These are phyloP conservation scores for Drosophila ochracea DNA, from an alignment of 2,888 invertebrate genomes.

Conservation along the genomic window DNA sequence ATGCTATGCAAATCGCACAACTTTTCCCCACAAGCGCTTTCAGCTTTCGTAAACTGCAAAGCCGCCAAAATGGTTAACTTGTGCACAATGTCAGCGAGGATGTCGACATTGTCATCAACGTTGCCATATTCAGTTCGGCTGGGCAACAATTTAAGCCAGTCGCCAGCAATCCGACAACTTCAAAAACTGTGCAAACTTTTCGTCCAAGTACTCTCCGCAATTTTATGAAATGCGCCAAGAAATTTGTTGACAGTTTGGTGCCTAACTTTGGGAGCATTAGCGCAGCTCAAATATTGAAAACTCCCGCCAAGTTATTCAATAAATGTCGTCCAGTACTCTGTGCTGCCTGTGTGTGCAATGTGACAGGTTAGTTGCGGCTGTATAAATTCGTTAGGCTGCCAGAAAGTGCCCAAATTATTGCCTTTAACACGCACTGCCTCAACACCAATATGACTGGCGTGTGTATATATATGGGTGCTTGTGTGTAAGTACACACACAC, in stretches of 20 bases:
- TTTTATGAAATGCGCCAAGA: conserved; percentile 51
- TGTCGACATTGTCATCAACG: conserved; percentile 48
- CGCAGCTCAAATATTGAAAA: conserved; percentile 75
- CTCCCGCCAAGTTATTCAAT: conserved; percentile 75
- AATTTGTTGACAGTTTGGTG: conserved; percentile 75
- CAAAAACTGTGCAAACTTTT: conserved; percentile 61
- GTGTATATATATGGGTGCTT: conserved; percentile 1
- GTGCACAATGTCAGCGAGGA: conserved; percentile 68
- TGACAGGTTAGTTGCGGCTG: conserved; percentile 59
- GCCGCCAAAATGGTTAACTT: conserved; percentile 69
- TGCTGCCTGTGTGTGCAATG: conserved; percentile 31
- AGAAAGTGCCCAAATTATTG: conserved; percentile 72
- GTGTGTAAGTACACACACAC: neutral
- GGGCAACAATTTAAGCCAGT: conserved; percentile 56
- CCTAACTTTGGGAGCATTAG: conserved; percentile 69
- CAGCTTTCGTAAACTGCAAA: conserved; percentile 60
- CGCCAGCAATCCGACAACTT: conserved; percentile 65
- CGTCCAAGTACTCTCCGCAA: conserved; percentile 37
- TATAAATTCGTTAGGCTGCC: conserved; percentile 34
- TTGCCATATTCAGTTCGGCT: conserved; percentile 25
- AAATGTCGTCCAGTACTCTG: conserved; percentile 59
- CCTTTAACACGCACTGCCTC: conserved; percentile 59
- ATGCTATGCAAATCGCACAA: conserved; percentile 23
- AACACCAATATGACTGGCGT: conserved; percentile 3
- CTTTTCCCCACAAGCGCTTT: conserved; percentile 21